Evolutionary conservation across 2,113 vertebrate species (phyloP).

Genomic region (Oryctolagus cuniculus): DNA sequence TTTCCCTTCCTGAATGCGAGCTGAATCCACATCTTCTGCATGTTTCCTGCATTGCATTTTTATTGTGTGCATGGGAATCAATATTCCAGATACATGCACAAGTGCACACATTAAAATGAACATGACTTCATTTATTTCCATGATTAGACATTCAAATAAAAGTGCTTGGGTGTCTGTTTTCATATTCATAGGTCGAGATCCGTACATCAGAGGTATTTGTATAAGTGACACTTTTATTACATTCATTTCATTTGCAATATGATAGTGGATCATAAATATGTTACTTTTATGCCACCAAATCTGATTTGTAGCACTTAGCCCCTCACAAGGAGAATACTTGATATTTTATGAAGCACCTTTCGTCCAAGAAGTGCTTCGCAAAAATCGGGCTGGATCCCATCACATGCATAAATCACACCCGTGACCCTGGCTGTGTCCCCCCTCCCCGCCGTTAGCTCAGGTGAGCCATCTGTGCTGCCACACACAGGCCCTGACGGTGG

Average conservation of each 20-base stretch:
- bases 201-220: conserved; percentile 85
- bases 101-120: conserved; percentile 81
- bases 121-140: conserved; percentile 83
- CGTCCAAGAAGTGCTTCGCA: conserved; percentile 66
- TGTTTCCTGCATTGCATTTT: conserved; percentile 73
- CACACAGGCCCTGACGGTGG: too few relatives aligned
- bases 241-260: conserved; percentile 86
- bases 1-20: conserved; percentile 52
- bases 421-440: not conserved
- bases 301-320: conserved; percentile 83
- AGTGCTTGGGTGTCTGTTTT: conserved; percentile 85
- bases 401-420: conserved; percentile 47
- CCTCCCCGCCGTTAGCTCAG: not conserved
- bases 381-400: not conserved
- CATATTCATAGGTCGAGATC: conserved; percentile 83
- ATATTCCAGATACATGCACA: conserved; percentile 80
- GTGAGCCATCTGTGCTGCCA: not conserved
- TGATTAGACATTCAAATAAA: conserved; percentile 85
- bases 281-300: conserved; percentile 81
- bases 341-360: conserved; percentile 76
- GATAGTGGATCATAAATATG: conserved; percentile 85
- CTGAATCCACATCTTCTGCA: not conserved
- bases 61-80: conserved; percentile 73
- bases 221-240: conserved; percentile 84
- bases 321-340: conserved; percentile 74